phyloP scores from a whole-genome alignment of 30 jellyfish, hydroid and myxozoan species.

The Chrysaora quinquecirrha region DNA sequence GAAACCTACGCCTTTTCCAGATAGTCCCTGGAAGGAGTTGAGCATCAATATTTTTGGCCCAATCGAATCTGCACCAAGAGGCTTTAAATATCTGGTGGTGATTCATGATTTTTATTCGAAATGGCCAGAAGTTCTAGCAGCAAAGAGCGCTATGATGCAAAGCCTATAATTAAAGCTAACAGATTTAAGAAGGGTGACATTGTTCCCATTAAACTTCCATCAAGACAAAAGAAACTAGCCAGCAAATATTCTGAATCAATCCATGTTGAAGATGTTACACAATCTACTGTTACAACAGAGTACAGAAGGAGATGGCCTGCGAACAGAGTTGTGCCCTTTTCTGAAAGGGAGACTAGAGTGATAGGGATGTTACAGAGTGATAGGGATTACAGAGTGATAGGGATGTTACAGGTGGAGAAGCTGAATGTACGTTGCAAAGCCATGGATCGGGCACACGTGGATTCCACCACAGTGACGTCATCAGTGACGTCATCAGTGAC shows the following conservation, averaged over 20 bases:
- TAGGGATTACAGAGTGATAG: neutral
- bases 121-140: conserved; percentile 14
- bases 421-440: too few relatives aligned
- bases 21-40: too few relatives aligned
- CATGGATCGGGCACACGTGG: too few relatives aligned
- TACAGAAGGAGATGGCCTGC: conserved; percentile 28
- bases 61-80: conserved; percentile 7
- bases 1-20: too few relatives aligned
- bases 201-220: conserved; percentile 43
- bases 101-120: neutral
- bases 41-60: conserved; percentile 16
- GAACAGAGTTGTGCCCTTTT: conserved; percentile 6
- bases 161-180: neutral
- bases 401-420: neutral
- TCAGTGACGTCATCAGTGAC: too few relatives aligned
- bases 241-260: conserved; percentile 35
- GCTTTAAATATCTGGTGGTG: too few relatives aligned
- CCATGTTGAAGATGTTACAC: conserved; percentile 10
- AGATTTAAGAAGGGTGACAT: conserved; percentile 27
- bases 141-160: conserved; percentile 28
- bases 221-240: conserved; percentile 14
- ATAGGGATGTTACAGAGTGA: neutral
- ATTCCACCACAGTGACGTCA: too few relatives aligned
- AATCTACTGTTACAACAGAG: conserved; percentile 22
- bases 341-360: neutral